Evolutionary conservation across 1,140 invertebrate species (phyloP).

Genomic region (Cyclina sinensis): DNA sequence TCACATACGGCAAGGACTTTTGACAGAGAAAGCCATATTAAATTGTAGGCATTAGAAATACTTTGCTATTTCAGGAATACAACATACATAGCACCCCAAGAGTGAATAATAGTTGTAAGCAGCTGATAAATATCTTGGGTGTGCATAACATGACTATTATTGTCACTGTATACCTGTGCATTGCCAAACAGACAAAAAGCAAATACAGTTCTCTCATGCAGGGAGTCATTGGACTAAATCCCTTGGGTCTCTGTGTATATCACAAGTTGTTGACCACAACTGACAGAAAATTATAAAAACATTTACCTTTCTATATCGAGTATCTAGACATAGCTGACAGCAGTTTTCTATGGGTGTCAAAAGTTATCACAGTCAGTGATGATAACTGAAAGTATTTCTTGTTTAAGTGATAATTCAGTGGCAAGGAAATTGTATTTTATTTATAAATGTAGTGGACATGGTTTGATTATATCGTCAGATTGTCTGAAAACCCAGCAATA

Average conservation of each 20-base stretch:
- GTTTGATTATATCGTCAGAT: not conserved
- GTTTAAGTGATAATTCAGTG: conserved; percentile 50
- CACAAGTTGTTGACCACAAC: not conserved
- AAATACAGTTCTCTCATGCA: not conserved
- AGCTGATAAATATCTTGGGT: not conserved
- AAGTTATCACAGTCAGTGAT: not conserved
- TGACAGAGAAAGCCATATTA: too few relatives aligned
- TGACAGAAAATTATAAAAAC: conserved; percentile 5
- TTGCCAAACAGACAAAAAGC: not conserved
- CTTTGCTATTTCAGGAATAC: too few relatives aligned
- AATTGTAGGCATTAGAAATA: too few relatives aligned
- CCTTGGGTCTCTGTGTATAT: conserved; percentile 8
- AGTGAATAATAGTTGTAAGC: too few relatives aligned
- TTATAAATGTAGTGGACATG: not conserved
- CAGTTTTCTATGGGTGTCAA: not conserved
- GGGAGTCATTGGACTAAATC: not conserved
- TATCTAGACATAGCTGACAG: conserved; percentile 12
- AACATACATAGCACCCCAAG: too few relatives aligned
- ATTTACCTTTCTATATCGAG: not conserved
- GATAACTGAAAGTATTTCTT: conserved; percentile 19
- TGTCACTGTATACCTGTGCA: not conserved
- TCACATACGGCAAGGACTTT: too few relatives aligned
- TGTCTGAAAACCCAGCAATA: not conserved
- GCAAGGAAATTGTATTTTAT: conserved; percentile 1
- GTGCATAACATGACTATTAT: conserved; percentile 3